Conservation (phyloP, 2,797 vertebrate species). For the Lepilemur ruficaudatus region DNA sequence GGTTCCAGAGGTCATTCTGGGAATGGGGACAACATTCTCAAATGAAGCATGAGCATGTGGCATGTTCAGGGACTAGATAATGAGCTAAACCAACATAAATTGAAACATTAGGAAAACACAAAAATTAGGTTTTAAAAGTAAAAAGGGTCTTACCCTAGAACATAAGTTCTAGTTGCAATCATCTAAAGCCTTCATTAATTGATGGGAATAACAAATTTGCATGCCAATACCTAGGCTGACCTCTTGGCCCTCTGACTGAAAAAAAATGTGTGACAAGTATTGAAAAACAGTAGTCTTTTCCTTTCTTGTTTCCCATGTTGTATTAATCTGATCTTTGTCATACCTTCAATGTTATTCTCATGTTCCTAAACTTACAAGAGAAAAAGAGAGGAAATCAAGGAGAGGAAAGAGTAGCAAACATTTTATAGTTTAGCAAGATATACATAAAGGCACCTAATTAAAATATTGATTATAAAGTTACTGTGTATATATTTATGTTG, state of each 20-base stretch:
- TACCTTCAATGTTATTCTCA: background rate
- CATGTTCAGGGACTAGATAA: background rate
- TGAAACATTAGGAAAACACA: background rate
- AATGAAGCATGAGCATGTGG: background rate
- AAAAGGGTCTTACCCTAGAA: background rate
- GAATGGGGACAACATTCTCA: background rate
- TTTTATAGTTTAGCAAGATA: background rate
- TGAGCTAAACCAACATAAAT: background rate
- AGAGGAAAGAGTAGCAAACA: background rate
- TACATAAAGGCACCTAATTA: background rate
- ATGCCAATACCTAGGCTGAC: background rate
- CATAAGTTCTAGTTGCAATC: background rate
- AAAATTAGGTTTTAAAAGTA: background rate
- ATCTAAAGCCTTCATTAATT: background rate
- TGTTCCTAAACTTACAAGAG: background rate
- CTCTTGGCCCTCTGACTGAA: background rate
- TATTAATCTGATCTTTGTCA: slow-evolving; percentile 26
- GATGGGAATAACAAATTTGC: background rate
- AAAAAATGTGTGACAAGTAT: background rate
- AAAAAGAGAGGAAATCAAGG: background rate
- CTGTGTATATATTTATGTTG: background rate
- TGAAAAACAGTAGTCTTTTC: background rate
- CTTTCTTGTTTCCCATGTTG: background rate
- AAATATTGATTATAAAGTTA: slow-evolving; percentile 15
- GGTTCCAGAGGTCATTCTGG: background rate